Percentiles rank a stretch among this genome's conserved stretches.
phyloP scores from a whole-genome alignment of 2,888 invertebrate species.

The Cephus nigrinus region DNA sequence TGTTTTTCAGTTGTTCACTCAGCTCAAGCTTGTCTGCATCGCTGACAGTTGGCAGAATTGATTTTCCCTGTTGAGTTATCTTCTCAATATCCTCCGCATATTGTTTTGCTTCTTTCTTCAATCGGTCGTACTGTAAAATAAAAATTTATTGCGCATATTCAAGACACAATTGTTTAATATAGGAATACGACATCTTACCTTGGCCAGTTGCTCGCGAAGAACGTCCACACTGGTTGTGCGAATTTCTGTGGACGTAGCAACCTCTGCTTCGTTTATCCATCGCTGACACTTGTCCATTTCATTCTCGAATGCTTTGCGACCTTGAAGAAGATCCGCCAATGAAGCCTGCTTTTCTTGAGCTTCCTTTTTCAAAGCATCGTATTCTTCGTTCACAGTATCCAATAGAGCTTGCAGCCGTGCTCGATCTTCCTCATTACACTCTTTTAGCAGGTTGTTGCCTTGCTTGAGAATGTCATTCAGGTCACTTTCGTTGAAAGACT shows the following conservation, averaged over 20 bases:
- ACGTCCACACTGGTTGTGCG: conserved; percentile 84
- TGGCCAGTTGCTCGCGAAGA: conserved; percentile 87
- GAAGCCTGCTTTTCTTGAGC: conserved; percentile 79
- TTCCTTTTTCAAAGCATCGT: conserved; percentile 78
- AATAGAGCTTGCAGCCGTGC: conserved; percentile 75
- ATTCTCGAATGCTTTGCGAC: conserved; percentile 84
- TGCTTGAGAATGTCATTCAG: conserved; percentile 82
- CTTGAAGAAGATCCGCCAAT: conserved; percentile 79
- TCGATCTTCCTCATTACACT: conserved; percentile 81
- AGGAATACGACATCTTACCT: conserved; percentile 61
- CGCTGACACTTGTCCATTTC: conserved; percentile 84
- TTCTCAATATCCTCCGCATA: conserved; percentile 79
- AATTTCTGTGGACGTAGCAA: conserved; percentile 84
- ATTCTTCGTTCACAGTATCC: conserved; percentile 78
- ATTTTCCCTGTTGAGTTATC: conserved; percentile 83
- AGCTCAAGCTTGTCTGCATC: conserved; percentile 88
- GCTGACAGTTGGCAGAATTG: conserved; percentile 81
- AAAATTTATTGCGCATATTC: conserved; percentile 7
- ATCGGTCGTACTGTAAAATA: conserved; percentile 74
- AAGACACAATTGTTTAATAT: conserved; percentile 4
- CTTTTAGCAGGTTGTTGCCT: conserved; percentile 81
- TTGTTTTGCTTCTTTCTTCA: conserved; percentile 79
- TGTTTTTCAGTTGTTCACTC: conserved; percentile 81
- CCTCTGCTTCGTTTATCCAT: conserved; percentile 93
- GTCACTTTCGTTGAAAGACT: conserved; percentile 80